Evolutionary conservation across 2,888 invertebrate species (phyloP).

Genomic region (Drosophila pseudotakahashii): DNA sequence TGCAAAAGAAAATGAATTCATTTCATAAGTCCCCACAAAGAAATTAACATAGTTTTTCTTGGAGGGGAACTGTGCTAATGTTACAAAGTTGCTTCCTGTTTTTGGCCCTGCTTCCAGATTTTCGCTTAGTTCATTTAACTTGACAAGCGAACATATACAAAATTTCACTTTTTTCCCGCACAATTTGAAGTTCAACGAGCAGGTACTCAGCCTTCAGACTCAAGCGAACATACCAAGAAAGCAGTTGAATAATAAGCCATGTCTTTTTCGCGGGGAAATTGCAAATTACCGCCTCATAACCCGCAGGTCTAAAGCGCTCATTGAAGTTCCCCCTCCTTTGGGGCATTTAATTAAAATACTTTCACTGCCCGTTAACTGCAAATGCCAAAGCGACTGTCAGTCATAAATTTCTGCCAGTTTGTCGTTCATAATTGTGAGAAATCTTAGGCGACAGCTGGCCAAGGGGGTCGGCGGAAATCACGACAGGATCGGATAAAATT

Average conservation of each 20-base stretch:
- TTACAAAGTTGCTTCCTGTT: constrained; percentile 64
- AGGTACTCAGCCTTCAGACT: neutral
- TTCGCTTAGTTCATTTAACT: constrained; percentile 70
- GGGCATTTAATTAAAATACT: constrained; percentile 69
- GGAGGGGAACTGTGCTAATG: constrained; percentile 65
- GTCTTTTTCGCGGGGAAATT: constrained; percentile 66
- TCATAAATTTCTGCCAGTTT: constrained; percentile 50
- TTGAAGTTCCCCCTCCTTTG: constrained; percentile 45
- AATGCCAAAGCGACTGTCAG: constrained; percentile 20
- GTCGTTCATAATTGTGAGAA: constrained; percentile 61
- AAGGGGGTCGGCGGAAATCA: constrained; percentile 17
- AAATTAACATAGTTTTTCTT: constrained; percentile 70
- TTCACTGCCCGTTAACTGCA: constrained; percentile 63
- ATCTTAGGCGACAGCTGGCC: constrained; percentile 33
- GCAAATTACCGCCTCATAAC: constrained; percentile 74
- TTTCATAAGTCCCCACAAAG: constrained; percentile 53
- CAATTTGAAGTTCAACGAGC: constrained; percentile 76
- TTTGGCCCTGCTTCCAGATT: constrained; percentile 30
- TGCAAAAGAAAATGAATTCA: constrained; percentile 65
- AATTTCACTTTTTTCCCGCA: constrained; percentile 73
- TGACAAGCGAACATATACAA: constrained; percentile 49
- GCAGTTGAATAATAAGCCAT: constrained; percentile 71
- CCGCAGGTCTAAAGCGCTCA: constrained; percentile 53
- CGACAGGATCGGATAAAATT: constrained; percentile 19
- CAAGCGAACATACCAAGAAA: constrained; percentile 62